Conservation (phyloP, 1,140 invertebrate species). For the Megalonaias nervosa region DNA sequence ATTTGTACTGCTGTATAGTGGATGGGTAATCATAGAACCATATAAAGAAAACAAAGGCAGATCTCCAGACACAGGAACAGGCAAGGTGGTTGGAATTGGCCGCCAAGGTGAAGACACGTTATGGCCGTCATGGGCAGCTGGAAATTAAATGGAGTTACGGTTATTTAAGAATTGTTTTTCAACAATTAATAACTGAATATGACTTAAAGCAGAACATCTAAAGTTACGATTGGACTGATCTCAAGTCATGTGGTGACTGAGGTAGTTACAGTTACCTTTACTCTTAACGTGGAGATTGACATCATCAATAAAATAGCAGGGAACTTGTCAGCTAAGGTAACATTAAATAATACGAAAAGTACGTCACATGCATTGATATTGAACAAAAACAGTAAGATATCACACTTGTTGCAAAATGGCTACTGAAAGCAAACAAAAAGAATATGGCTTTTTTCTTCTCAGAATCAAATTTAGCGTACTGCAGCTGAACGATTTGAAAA, state of each 20-base stretch:
- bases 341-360: too few relatives aligned
- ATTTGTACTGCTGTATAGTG: slow-evolving; percentile 17
- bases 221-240: not conserved
- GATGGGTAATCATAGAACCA: slow-evolving; percentile 25
- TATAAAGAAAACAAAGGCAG: slow-evolving; percentile 32
- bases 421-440: too few relatives aligned
- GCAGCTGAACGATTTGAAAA: too few relatives aligned
- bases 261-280: not conserved
- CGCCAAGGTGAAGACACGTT: slow-evolving; percentile 15
- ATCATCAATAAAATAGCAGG: too few relatives aligned
- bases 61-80: slow-evolving; percentile 12
- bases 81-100: slow-evolving; percentile 18
- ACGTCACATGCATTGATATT: too few relatives aligned
- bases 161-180: slow-evolving; percentile 4
- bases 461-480: too few relatives aligned
- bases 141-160: slow-evolving; percentile 7
- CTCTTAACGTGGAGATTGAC: too few relatives aligned
- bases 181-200: not conserved
- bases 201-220: not conserved
- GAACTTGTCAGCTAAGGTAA: too few relatives aligned
- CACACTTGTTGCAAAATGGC: too few relatives aligned
- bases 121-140: slow-evolving; percentile 17
- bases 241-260: not conserved
- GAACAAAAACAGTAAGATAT: too few relatives aligned
- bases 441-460: too few relatives aligned